Percentiles rank a stretch among this genome's conserved stretches.
Evolutionary conservation across 2,113 vertebrate genomes (phyloP).

Genomic region (Psilopsiagon aurifrons): DNA sequence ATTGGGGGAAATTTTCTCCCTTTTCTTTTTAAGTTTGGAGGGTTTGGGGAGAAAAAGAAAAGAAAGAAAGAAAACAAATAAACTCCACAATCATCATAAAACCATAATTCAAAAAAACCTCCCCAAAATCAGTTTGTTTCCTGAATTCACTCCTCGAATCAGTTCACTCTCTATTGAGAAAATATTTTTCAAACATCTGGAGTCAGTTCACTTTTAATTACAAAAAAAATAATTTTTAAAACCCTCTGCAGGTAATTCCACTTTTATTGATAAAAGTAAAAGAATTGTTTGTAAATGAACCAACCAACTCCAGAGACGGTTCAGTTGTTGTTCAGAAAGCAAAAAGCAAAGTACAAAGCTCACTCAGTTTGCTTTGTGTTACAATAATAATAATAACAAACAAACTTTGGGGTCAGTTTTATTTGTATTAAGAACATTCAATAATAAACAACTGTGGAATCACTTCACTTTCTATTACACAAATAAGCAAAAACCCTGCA

Average conservation of each 20-base stretch:
- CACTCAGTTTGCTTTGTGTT: background rate
- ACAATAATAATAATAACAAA: background rate
- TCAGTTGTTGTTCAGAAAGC: background rate
- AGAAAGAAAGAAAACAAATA: background rate
- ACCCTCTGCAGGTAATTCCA: background rate
- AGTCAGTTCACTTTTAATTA: background rate
- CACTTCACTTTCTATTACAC: background rate
- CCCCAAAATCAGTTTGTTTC: background rate
- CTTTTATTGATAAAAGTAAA: background rate
- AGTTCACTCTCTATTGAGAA: background rate
- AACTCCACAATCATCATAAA: background rate
- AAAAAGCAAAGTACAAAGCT: background rate
- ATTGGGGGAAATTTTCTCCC: background rate
- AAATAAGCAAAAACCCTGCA: background rate
- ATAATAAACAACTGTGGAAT: background rate
- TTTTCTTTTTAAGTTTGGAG: background rate
- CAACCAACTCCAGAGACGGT: background rate
- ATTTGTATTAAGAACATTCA: background rate
- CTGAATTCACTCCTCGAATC: background rate
- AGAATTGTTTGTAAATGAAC: background rate
- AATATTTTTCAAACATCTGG: background rate
- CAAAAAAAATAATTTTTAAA: background rate
- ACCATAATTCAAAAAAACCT: background rate
- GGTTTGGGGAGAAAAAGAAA: background rate
- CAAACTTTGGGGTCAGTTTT: background rate